A percentile compares a stretch with the other conserved stretches of the same genome.
These are phyloP conservation scores for Sebastes matsubarae DNA, from an alignment of 2,797 vertebrate species.

Conservation along the genomic window DNA sequence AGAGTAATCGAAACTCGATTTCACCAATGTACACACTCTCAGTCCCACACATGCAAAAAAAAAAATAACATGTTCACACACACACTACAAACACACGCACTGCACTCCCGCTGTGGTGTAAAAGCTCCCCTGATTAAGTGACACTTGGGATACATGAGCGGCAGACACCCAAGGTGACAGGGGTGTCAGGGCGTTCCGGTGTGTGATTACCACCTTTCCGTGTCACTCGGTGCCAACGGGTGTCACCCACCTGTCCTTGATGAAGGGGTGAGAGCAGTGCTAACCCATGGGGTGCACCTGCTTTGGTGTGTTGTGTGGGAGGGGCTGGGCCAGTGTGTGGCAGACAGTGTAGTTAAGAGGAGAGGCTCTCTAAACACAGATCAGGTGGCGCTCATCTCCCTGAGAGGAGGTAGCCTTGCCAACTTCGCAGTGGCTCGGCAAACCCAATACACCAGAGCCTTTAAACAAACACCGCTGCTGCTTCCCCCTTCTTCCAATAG, in stretches of 20 bases:
- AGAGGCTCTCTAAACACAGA: conserved; percentile 63
- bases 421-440: conserved; percentile 4
- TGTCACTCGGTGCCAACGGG: conserved; percentile 43
- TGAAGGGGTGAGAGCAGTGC: conserved; percentile 25
- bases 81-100: not conserved
- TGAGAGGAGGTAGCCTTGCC: conserved; percentile 47
- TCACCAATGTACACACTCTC: conserved; percentile 1
- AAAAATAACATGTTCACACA: not conserved
- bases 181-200: conserved; percentile 58
- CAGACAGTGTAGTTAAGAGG: conserved; percentile 68
- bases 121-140: conserved; percentile 72
- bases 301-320: conserved; percentile 9
- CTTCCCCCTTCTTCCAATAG: not conserved
- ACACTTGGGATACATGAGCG: conserved; percentile 68
- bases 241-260: conserved; percentile 72
- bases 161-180: conserved; percentile 72
- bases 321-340: not conserved
- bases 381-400: conserved; percentile 69
- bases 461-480: not conserved
- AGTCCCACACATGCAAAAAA: not conserved
- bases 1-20: conserved; percentile 15
- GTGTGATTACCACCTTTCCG: conserved; percentile 76
- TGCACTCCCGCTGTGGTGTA: conserved; percentile 27
- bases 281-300: conserved; percentile 22
- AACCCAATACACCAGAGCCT: conserved; percentile 26